Evolutionary conservation across 2,888 invertebrate genomes (phyloP).

Genomic region (Resseliella maxima): DNA sequence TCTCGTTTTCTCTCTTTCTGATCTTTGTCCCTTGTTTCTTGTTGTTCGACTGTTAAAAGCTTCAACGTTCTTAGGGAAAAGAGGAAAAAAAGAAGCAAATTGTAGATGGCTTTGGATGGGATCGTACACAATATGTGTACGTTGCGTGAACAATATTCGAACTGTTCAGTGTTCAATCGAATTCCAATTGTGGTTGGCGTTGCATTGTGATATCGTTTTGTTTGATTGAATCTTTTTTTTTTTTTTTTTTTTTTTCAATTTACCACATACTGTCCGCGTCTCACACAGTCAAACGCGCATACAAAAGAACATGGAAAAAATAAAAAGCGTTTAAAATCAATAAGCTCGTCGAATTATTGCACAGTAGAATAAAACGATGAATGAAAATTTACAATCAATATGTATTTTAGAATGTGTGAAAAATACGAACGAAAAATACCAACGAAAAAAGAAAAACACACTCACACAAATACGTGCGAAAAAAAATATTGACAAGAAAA

Average conservation of each 20-base stretch:
- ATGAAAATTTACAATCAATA: too few relatives aligned
- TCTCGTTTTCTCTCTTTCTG: neutral
- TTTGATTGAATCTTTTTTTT: neutral
- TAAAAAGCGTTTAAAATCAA: neutral
- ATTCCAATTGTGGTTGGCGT: neutral
- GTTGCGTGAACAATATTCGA: slow-evolving; percentile 48
- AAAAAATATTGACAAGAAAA: neutral
- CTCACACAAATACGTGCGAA: neutral
- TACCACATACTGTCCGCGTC: slow-evolving; percentile 8
- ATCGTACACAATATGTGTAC: neutral
- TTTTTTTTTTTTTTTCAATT: too few relatives aligned
- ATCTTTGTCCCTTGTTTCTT: neutral
- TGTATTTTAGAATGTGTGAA: too few relatives aligned
- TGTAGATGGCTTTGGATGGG: neutral
- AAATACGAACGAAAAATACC: too few relatives aligned
- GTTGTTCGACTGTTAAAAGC: neutral
- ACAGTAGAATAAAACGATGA: too few relatives aligned
- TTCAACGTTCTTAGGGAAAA: neutral
- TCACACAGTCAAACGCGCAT: neutral
- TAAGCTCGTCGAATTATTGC: neutral
- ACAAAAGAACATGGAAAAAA: neutral
- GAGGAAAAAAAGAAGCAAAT: neutral
- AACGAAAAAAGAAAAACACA: neutral
- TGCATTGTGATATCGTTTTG: neutral
- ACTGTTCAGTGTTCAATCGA: neutral